Percentiles rank a stretch among this genome's conserved stretches.
Evolutionary conservation across 2,113 vertebrate genomes (phyloP).

Genomic region (Zapornia atra): DNA sequence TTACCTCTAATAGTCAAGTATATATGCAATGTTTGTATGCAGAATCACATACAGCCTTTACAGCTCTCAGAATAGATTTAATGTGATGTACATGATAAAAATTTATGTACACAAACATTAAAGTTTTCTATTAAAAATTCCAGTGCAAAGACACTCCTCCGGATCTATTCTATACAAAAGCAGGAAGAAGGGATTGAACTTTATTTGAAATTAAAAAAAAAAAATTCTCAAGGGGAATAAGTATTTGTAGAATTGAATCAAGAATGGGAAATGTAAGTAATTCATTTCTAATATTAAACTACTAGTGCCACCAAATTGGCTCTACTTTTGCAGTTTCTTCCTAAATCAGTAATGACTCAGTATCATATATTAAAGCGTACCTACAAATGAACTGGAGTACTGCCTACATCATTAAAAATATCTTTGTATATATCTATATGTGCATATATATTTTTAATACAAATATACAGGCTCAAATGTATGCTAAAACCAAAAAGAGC

Average conservation of each 20-base stretch:
- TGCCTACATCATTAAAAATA: neutral
- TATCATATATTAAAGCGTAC: neutral
- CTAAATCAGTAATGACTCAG: neutral
- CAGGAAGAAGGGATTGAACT: neutral
- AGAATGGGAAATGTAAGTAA: neutral
- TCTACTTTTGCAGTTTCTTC: neutral
- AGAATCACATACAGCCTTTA: neutral
- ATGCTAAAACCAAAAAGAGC: neutral
- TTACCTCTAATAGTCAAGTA: neutral
- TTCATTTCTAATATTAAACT: neutral
- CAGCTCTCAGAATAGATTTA: neutral
- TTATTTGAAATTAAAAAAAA: neutral
- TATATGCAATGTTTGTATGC: accelerated
- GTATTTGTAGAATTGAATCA: neutral
- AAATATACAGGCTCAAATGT: accelerated
- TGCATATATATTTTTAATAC: neutral
- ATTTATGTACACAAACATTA: neutral
- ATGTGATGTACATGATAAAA: neutral
- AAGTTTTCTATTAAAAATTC: neutral
- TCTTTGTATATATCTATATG: neutral
- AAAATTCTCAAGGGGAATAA: neutral
- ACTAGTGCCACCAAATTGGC: neutral
- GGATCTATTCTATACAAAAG: neutral
- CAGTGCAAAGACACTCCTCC: neutral
- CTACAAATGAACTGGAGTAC: neutral